Percentiles rank a stretch among this genome's conserved stretches.
These are phyloP conservation scores for Aradus depressus DNA, from an alignment of 2,888 invertebrate genomes.

Conservation along the genomic window DNA sequence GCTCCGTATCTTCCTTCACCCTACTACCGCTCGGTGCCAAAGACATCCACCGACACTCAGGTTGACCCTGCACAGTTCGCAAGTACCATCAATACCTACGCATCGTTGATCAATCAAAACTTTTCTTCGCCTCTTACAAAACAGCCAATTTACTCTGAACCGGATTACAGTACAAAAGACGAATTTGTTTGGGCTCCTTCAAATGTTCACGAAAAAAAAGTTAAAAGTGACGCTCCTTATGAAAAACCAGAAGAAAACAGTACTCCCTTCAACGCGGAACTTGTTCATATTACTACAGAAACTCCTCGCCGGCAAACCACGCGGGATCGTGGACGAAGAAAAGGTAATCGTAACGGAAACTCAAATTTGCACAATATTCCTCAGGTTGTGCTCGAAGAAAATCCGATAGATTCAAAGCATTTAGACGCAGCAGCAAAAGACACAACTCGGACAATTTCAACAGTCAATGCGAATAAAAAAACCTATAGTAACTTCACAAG, in stretches of 20 bases:
- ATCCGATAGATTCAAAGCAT: no score
- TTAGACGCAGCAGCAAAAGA: no score
- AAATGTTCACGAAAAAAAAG: background rate
- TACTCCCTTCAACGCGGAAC: no score
- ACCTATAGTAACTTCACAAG: constrained; percentile 9
- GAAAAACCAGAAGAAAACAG: no score
- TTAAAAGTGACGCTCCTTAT: background rate
- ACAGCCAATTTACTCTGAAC: background rate
- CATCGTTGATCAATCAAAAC: constrained; percentile 12
- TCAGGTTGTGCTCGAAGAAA: no score
- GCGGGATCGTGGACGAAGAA: no score
- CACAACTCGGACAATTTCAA: no score
- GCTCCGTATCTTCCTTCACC: constrained; percentile 2
- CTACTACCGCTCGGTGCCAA: background rate
- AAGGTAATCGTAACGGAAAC: no score
- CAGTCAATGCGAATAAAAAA: constrained; percentile 1
- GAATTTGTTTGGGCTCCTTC: constrained; percentile 4
- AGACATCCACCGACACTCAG: background rate
- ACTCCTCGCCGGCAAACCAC: no score
- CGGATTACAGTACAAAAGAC: background rate
- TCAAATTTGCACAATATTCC: no score
- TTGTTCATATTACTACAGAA: no score
- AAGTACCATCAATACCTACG: constrained; percentile 13
- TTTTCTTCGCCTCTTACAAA: background rate
- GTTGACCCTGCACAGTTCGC: constrained; percentile 10